Conservation (phyloP, 2,888 invertebrate species). For the Coelogynopora nodosa region DNA sequence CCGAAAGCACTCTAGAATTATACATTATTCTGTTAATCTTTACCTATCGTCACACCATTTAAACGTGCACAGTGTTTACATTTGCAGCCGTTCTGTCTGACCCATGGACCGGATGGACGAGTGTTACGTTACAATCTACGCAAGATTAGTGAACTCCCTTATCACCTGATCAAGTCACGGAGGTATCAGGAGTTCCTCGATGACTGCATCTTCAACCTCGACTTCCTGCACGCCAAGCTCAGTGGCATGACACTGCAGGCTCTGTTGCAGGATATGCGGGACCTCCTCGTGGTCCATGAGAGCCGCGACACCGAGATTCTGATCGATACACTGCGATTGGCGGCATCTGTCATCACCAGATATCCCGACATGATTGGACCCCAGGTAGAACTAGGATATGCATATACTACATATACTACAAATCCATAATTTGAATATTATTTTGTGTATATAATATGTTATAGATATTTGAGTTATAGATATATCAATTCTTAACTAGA, state of each 20-base stretch:
- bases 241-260: conserved; percentile 91
- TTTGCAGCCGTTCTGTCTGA: conserved; percentile 50
- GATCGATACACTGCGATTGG: conserved; percentile 69
- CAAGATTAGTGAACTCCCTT: conserved; percentile 86
- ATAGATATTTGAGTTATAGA: no score
- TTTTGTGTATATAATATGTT: no score
- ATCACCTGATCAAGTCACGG: conserved; percentile 83
- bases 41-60: no score
- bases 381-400: conserved; percentile 81
- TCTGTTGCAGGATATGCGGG: conserved; percentile 89
- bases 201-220: conserved; percentile 90
- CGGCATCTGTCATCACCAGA: conserved; percentile 83
- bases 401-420: no score
- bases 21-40: no score
- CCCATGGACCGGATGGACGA: conserved; percentile 65
- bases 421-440: no score
- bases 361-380: conserved; percentile 94
- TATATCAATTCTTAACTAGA: no score
- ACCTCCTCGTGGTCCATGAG: conserved; percentile 66
- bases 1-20: no score
- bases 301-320: conserved; percentile 59
- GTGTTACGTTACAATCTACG: conserved; percentile 84
- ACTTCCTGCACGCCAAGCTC: conserved; percentile 92
- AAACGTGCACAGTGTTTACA: no score
- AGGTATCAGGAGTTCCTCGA: conserved; percentile 83